These are phyloP conservation scores for Tethya wilhelma DNA, from an alignment of 37 sponge, comb jelly and placozoan genomes.

Conservation along the genomic window DNA sequence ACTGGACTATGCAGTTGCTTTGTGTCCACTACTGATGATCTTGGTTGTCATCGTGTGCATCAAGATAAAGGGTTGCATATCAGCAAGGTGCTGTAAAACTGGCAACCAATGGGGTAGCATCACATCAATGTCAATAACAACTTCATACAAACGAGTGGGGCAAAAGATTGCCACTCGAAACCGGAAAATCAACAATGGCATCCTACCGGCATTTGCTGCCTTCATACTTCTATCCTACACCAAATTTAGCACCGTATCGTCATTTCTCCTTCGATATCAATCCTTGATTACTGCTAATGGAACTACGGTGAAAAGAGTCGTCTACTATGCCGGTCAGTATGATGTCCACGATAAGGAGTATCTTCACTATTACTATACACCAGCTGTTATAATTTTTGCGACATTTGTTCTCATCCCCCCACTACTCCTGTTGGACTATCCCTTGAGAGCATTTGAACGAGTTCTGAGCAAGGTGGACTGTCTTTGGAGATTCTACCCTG, in stretches of 20 bases:
- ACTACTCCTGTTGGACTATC: conserved; percentile 45
- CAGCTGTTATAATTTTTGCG: conserved; percentile 22
- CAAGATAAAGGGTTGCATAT: conserved; percentile 24
- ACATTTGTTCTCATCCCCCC: conserved; percentile 43
- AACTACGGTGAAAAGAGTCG: not conserved
- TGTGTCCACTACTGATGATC: conserved; percentile 64
- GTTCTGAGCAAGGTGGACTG: not conserved
- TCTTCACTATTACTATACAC: conserved; percentile 2
- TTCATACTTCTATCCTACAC: conserved; percentile 64
- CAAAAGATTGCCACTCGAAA: no score
- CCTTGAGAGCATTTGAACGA: conserved; percentile 38
- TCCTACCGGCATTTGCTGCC: conserved; percentile 48
- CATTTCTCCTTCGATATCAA: conserved; percentile 10
- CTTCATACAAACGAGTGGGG: no score
- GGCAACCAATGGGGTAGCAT: not conserved
- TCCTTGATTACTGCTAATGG: conserved; percentile 5
- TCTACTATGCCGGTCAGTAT: conserved; percentile 35
- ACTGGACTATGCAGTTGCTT: conserved; percentile 36
- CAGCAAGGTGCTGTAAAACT: conserved; percentile 11
- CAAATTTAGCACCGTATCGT: conserved; percentile 33
- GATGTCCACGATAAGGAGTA: not conserved
- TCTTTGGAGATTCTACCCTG: conserved; percentile 10
- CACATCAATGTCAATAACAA: no score
- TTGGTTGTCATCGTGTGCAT: conserved; percentile 1
- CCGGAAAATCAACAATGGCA: conserved; percentile 14